Evolutionary conservation across 2,797 vertebrate genomes (phyloP).

Genomic region (Bryconaethiops microstoma): DNA sequence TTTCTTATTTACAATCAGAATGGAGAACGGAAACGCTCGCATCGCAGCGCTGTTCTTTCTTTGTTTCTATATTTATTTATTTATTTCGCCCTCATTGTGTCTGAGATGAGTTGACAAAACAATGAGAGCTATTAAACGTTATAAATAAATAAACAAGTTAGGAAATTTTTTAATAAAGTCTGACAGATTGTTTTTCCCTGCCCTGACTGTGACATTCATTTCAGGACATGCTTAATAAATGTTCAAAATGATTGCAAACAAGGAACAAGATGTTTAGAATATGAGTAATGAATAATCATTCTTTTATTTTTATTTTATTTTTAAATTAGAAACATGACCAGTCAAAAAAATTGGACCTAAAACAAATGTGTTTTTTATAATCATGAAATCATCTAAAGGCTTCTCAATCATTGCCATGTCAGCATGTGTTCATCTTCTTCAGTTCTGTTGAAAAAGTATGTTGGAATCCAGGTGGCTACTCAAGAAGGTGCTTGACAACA

Average conservation of each 20-base stretch:
- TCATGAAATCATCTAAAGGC: too few species aligned
- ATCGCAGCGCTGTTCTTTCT: neutral
- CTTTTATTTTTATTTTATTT: too few species aligned
- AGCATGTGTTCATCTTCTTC: too few species aligned
- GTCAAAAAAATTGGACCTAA: neutral
- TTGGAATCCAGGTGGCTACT: too few species aligned
- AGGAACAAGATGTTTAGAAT: neutral
- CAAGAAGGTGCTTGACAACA: too few species aligned
- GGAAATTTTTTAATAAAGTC: constrained; percentile 14
- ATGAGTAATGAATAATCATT: neutral
- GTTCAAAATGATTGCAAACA: constrained; percentile 1
- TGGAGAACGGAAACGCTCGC: constrained; percentile 21
- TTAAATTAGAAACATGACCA: too few species aligned
- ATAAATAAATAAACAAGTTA: constrained; percentile 10
- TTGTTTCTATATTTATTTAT: neutral
- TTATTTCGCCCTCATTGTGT: constrained; percentile 38
- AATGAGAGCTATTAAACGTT: constrained; percentile 11
- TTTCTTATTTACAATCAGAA: constrained; percentile 44
- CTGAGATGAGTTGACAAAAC: constrained; percentile 17
- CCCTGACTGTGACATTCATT: constrained; percentile 4
- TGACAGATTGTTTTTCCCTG: constrained; percentile 20
- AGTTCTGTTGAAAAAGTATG: too few species aligned
- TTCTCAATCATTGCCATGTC: too few species aligned
- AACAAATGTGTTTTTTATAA: too few species aligned
- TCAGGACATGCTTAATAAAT: neutral